Evolutionary conservation across 2,113 vertebrate species (phyloP).

Genomic region (Planiliza haematocheilus): DNA sequence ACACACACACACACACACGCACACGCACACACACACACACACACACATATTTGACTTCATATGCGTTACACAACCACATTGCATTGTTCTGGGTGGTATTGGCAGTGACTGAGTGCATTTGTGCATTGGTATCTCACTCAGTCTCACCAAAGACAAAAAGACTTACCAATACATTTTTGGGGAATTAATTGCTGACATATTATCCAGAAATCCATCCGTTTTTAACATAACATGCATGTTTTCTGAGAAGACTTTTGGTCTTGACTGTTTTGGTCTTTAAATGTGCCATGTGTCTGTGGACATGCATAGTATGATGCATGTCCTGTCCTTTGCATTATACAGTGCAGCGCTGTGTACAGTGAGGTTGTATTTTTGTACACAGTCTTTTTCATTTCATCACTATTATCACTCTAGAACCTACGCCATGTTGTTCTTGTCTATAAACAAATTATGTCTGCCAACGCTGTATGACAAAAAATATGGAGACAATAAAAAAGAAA

Average conservation of each 20-base stretch:
- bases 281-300: conserved; percentile 62
- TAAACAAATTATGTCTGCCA: conserved; percentile 50
- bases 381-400: conserved; percentile 65
- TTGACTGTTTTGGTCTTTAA: conserved; percentile 58
- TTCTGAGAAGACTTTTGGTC: conserved; percentile 35
- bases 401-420: conserved; percentile 54
- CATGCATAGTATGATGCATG: conserved; percentile 27
- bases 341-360: conserved; percentile 71
- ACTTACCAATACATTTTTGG: not conserved
- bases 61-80: not conserved
- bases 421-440: conserved; percentile 58
- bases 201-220: not conserved
- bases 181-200: not conserved
- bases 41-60: no score
- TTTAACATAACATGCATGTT: conserved; percentile 40
- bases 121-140: conserved; percentile 14
- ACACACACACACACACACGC: no score
- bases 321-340: conserved; percentile 56
- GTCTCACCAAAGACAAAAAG: conserved; percentile 32
- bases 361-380: conserved; percentile 80
- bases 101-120: not conserved
- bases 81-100: not conserved
- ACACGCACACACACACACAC: no score
- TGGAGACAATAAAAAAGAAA: conserved; percentile 47
- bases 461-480: conserved; percentile 55